A percentile compares a stretch with the other conserved stretches of the same genome.
Conservation (phyloP, 2,113 vertebrate genomes). For the Carollia perspicillata region DNA sequence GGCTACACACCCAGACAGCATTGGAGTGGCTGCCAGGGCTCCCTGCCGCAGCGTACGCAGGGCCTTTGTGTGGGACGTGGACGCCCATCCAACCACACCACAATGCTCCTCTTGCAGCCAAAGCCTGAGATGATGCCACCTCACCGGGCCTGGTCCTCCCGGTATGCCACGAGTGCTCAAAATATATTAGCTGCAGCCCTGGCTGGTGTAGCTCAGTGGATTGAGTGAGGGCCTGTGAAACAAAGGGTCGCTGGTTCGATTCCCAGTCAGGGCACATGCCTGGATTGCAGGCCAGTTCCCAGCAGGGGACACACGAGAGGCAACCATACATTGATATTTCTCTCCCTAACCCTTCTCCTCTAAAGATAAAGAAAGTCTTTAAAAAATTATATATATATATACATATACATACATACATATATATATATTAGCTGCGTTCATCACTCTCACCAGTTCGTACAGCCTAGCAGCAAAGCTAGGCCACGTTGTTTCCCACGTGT, state of each 20-base stretch:
- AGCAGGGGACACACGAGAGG: too few relatives aligned
- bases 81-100: neutral
- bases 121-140: neutral
- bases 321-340: too few relatives aligned
- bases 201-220: too few relatives aligned
- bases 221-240: too few relatives aligned
- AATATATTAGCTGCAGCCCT: neutral
- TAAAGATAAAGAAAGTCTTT: too few relatives aligned
- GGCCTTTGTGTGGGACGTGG: neutral
- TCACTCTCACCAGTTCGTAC: neutral
- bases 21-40: neutral
- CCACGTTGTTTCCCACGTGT: neutral
- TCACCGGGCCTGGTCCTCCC: neutral
- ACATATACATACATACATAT: too few relatives aligned
- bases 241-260: too few relatives aligned
- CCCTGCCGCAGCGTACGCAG: rapidly evolving
- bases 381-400: too few relatives aligned
- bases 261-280: too few relatives aligned
- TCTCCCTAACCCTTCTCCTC: too few relatives aligned
- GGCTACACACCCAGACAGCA: neutral
- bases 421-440: neutral
- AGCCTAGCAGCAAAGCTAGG: neutral
- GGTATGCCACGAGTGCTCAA: neutral
- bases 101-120: neutral
- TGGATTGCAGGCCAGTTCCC: too few relatives aligned